Conservation (phyloP, 2,113 vertebrate genomes). For the Scytalopus superciliaris region DNA sequence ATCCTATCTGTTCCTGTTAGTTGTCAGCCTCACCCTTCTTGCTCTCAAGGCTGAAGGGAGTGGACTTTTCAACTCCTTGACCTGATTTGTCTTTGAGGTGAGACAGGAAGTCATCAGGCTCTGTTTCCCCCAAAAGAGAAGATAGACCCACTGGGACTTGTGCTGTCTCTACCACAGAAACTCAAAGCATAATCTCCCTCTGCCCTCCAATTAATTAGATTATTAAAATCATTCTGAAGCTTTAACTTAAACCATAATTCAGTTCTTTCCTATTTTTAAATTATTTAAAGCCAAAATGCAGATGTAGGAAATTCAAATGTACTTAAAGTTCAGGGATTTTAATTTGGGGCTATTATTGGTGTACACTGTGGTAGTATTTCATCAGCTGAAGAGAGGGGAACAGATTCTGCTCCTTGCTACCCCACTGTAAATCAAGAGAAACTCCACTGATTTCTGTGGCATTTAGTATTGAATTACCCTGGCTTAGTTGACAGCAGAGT, state of each 20-base stretch:
- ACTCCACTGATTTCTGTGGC: not conserved
- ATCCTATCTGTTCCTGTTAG: not conserved
- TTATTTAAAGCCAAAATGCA: slow-evolving; percentile 1
- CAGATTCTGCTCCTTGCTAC: not conserved
- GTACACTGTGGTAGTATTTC: not conserved
- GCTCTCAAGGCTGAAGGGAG: not conserved
- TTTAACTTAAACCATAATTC: not conserved
- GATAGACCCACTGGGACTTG: not conserved
- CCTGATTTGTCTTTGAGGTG: not conserved
- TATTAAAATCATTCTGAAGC: not conserved
- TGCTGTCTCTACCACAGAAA: not conserved
- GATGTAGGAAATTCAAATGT: not conserved
- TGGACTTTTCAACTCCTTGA: not conserved
- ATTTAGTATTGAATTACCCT: slow-evolving; percentile 3
- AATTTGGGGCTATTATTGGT: not conserved
- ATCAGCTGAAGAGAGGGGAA: not conserved
- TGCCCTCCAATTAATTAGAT: not conserved
- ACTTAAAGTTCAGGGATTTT: not conserved
- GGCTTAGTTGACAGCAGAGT: not conserved
- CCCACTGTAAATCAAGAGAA: not conserved
- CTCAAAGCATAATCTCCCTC: not conserved
- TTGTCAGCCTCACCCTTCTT: not conserved
- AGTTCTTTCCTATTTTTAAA: not conserved
- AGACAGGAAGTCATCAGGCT: not conserved
- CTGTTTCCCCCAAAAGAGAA: not conserved